Evolutionary conservation across 2,113 vertebrate species (phyloP).

Genomic region (Cinclus cinclus): DNA sequence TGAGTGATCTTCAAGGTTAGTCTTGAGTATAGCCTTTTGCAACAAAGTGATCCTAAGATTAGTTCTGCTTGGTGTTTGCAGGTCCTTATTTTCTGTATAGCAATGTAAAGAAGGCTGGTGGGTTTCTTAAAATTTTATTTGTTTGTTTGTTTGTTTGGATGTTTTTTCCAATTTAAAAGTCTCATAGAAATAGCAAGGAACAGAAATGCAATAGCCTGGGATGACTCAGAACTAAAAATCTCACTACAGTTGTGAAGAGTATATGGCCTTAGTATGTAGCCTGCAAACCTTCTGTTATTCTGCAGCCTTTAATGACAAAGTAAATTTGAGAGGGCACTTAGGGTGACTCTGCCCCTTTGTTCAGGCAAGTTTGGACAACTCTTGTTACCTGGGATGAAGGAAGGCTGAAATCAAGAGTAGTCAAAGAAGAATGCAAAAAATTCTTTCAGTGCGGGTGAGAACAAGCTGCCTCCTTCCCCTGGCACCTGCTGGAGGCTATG

Average conservation of each 20-base stretch:
- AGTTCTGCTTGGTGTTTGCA: neutral
- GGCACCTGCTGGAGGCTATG: neutral
- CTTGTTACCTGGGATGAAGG: neutral
- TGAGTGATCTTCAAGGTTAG: neutral
- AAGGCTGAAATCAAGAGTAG: neutral
- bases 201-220: neutral
- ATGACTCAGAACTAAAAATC: neutral
- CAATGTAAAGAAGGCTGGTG: neutral
- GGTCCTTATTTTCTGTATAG: neutral
- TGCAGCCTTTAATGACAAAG: neutral
- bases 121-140: neutral
- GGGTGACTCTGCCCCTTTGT: neutral
- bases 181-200: neutral
- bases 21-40: neutral
- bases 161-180: neutral
- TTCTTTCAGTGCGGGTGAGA: neutral
- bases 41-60: neutral
- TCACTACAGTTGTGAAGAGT: neutral
- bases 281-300: neutral
- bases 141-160: neutral
- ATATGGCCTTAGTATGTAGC: neutral
- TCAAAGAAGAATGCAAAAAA: conserved; percentile 36
- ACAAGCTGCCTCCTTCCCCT: neutral
- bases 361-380: neutral
- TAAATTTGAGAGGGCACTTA: neutral